Evolutionary conservation across 2,113 vertebrate genomes (phyloP).

Genomic region (Hippolais icterina): DNA sequence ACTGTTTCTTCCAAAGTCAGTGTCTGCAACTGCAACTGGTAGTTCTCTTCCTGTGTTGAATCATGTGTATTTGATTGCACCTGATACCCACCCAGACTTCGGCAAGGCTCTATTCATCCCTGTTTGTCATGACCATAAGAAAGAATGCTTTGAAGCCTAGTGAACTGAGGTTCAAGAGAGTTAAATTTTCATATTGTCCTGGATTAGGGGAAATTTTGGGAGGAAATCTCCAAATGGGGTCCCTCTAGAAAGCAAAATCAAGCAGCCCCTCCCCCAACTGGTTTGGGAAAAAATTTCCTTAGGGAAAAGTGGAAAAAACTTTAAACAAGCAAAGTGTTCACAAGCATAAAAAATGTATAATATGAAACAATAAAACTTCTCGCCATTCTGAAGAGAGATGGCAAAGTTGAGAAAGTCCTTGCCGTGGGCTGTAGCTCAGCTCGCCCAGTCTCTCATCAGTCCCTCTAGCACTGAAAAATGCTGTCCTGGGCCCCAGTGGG

Average conservation of each 20-base stretch:
- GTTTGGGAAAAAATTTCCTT: neutral
- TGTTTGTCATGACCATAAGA: accelerated
- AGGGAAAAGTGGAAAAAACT: neutral
- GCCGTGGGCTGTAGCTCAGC: neutral
- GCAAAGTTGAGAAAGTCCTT: neutral
- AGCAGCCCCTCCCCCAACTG: neutral
- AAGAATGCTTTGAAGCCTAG: neutral
- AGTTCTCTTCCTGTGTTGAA: neutral
- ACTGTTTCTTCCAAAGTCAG: neutral
- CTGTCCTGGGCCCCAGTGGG: neutral
- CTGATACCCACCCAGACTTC: neutral
- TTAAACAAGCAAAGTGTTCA: neutral
- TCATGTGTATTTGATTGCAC: accelerated
- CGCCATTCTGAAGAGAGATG: neutral
- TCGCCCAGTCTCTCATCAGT: neutral
- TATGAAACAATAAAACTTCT: neutral
- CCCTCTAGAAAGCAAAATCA: neutral
- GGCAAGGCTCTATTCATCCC: neutral
- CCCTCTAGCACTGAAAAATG: neutral
- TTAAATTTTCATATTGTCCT: neutral
- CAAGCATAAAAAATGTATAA: neutral
- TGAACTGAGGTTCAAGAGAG: neutral
- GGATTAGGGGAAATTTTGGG: neutral
- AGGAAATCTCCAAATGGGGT: neutral
- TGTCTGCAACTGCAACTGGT: neutral